These are phyloP conservation scores for Lasioglossum morio DNA, from an alignment of 2,888 invertebrate species.

Conservation along the genomic window DNA sequence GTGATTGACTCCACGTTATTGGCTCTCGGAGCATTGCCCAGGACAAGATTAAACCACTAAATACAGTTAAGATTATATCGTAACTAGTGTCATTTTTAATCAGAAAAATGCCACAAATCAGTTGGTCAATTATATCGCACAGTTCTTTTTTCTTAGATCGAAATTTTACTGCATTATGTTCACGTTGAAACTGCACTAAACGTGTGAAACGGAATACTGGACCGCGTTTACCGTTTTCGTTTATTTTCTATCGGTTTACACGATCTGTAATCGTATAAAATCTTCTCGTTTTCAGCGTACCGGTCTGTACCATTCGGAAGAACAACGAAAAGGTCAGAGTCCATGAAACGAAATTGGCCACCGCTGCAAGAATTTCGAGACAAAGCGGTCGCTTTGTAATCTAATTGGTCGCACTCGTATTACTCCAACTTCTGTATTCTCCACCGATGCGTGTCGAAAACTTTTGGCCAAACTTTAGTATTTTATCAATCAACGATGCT, in stretches of 20 bases:
- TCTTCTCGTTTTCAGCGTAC: background rate
- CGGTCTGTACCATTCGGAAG: background rate
- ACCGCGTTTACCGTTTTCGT: background rate
- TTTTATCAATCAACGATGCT: background rate
- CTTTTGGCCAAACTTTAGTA: background rate
- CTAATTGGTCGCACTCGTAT: background rate
- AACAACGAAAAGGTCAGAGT: background rate
- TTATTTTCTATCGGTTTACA: background rate
- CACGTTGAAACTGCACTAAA: background rate
- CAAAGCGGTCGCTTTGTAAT: background rate
- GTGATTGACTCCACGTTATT: too few relatives aligned
- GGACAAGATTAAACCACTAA: too few relatives aligned
- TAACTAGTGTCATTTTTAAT: too few relatives aligned
- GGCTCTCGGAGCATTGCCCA: too few relatives aligned
- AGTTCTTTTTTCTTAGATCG: too few relatives aligned
- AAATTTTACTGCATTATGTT: background rate
- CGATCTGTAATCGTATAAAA: constrained; percentile 1
- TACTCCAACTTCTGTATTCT: background rate
- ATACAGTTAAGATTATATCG: too few relatives aligned
- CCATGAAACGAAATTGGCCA: constrained; percentile 11
- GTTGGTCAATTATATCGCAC: too few relatives aligned
- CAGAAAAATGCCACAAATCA: too few relatives aligned
- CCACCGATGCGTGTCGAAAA: background rate
- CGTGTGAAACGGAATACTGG: background rate
- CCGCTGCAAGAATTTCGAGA: background rate